These are phyloP conservation scores for Noctua pronuba DNA, from an alignment of 2,888 invertebrate genomes.

Conservation along the genomic window DNA sequence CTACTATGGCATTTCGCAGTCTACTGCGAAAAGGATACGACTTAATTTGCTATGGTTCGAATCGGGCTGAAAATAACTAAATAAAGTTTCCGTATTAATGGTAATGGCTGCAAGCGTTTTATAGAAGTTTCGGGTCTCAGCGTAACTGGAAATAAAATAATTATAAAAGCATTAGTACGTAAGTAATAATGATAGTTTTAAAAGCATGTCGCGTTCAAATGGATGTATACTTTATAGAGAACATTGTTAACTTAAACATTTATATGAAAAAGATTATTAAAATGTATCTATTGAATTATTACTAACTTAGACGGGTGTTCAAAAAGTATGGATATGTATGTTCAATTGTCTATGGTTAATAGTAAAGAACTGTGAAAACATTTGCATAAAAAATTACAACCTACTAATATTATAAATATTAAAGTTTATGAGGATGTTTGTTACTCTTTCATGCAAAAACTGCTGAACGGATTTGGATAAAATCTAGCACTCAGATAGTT, in stretches of 20 bases:
- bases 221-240: neutral
- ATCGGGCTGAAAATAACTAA: slow-evolving; percentile 8
- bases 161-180: slow-evolving; percentile 15
- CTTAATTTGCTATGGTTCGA: neutral
- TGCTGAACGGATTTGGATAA: too few species aligned
- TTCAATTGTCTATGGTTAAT: neutral
- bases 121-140: slow-evolving; percentile 3
- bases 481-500: too few species aligned
- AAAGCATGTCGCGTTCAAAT: neutral
- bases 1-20: neutral
- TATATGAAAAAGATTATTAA: too few species aligned
- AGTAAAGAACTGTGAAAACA: neutral
- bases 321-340: neutral
- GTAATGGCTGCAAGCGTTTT: slow-evolving; percentile 14
- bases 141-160: slow-evolving; percentile 38
- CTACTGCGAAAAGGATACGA: neutral
- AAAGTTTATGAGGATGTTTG: too few species aligned
- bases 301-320: neutral
- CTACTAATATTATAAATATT: too few species aligned
- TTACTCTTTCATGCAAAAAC: too few species aligned
- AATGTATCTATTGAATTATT: neutral
- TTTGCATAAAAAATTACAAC: neutral
- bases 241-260: too few species aligned
- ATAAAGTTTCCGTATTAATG: neutral
- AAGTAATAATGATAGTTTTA: neutral